A percentile compares a stretch with the other conserved stretches of the same genome.
Conservation (phyloP, 2,797 vertebrate species). For the Rhinophrynus dorsalis region DNA sequence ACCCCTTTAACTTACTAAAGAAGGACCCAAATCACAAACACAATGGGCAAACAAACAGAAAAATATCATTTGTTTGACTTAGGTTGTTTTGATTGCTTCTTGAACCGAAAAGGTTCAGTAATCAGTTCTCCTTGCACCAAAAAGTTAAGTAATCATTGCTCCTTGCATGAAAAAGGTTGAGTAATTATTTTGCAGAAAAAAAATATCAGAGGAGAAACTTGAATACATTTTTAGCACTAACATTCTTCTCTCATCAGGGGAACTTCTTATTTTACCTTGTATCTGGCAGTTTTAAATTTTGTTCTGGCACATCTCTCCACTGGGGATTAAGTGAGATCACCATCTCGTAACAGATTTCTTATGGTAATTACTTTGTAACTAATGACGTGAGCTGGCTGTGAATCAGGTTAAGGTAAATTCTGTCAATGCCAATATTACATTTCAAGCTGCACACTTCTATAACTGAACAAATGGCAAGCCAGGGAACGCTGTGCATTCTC, state of each 20-base stretch:
- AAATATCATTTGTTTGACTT: too few species aligned
- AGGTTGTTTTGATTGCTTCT: too few species aligned
- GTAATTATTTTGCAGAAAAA: too few species aligned
- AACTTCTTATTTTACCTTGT: neutral
- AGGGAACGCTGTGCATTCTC: neutral
- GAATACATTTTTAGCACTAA: too few species aligned
- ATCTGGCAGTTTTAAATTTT: neutral
- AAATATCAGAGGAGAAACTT: too few species aligned
- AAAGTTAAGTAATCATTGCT: too few species aligned
- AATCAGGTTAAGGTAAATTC: slow-evolving; percentile 1
- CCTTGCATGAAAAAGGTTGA: too few species aligned
- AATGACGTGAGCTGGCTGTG: neutral
- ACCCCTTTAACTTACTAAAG: too few species aligned
- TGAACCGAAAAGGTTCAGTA: too few species aligned
- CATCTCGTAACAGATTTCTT: neutral
- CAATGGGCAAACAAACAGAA: too few species aligned
- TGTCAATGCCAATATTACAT: slow-evolving; percentile 9
- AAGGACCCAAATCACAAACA: too few species aligned
- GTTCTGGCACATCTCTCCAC: neutral
- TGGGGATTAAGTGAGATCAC: slow-evolving; percentile 13
- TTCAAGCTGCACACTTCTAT: slow-evolving; percentile 8
- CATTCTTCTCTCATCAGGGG: neutral
- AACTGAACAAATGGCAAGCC: slow-evolving; percentile 10
- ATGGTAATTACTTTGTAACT: slow-evolving; percentile 12
- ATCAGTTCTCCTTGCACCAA: too few species aligned